Evolutionary conservation across 2,888 invertebrate species (phyloP).

Genomic region (Thumatha senex): DNA sequence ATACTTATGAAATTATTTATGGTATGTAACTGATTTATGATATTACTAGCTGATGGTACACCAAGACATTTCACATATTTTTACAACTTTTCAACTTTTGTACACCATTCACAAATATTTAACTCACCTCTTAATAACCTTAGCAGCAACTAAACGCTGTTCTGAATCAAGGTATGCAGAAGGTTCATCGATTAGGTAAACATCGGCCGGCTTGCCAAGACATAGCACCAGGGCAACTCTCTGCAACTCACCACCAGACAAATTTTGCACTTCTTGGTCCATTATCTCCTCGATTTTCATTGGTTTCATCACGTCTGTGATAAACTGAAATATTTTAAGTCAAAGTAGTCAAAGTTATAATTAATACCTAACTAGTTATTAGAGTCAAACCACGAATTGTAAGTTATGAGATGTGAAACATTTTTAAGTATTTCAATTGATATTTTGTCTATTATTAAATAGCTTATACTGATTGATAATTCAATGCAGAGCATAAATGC

Average conservation of each 20-base stretch:
- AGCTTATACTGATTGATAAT: too few relatives aligned
- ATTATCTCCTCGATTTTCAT: constrained; percentile 98
- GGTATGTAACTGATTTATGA: too few relatives aligned
- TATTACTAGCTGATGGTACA: too few relatives aligned
- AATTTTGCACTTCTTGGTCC: constrained; percentile 98
- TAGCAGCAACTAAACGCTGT: constrained; percentile 99
- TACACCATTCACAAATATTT: too few relatives aligned
- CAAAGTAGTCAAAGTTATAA: neutral
- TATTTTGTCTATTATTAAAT: too few relatives aligned
- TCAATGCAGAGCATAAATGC: too few relatives aligned
- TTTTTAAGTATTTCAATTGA: too few relatives aligned
- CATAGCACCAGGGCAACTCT: constrained; percentile 98
- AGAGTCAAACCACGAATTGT: too few relatives aligned
- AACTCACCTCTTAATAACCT: constrained; percentile 96
- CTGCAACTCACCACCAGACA: constrained; percentile 99
- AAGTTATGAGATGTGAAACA: too few relatives aligned
- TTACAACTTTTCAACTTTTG: too few relatives aligned
- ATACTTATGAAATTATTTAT: too few relatives aligned
- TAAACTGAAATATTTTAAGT: constrained; percentile 86
- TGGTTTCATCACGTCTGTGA: constrained; percentile 99
- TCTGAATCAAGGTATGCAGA: constrained; percentile 99
- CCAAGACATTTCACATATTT: too few relatives aligned
- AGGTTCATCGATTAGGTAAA: constrained; percentile 99
- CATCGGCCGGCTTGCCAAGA: constrained; percentile 99
- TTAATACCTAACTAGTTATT: neutral